Evolutionary conservation across 1,140 invertebrate species (phyloP).

Genomic region (Yoshiicerus persimilis): DNA sequence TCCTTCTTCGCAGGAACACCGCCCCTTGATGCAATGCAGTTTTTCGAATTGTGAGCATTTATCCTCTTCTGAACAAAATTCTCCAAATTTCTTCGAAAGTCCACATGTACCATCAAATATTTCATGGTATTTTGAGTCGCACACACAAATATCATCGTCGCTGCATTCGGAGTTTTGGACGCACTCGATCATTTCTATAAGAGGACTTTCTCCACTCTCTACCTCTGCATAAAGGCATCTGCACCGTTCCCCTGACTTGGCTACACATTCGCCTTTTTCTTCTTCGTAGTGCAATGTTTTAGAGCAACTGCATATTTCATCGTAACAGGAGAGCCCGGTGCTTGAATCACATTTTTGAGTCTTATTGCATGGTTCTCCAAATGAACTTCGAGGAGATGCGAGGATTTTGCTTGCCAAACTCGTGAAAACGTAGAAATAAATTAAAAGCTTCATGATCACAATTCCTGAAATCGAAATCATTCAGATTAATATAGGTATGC

Average conservation of each 20-base stretch:
- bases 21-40: background rate
- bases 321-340: too few species aligned
- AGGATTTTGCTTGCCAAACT: too few species aligned
- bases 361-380: background rate
- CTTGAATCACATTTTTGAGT: background rate
- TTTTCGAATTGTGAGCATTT: background rate
- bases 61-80: background rate
- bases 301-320: too few species aligned
- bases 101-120: background rate
- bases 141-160: background rate
- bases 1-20: too few species aligned
- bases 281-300: background rate
- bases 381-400: background rate
- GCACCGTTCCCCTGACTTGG: too few species aligned
- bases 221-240: background rate
- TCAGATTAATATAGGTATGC: too few species aligned
- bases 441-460: too few species aligned
- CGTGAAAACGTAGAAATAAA: too few species aligned
- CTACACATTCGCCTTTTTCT: background rate
- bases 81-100: too few species aligned
- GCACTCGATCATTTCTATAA: background rate
- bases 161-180: background rate
- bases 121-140: background rate
- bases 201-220: background rate
- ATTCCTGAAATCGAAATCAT: too few species aligned